These are phyloP conservation scores for Aphrocallistes beatrix DNA, from an alignment of 37 sponge, comb jelly and placozoan genomes.

Conservation along the genomic window DNA sequence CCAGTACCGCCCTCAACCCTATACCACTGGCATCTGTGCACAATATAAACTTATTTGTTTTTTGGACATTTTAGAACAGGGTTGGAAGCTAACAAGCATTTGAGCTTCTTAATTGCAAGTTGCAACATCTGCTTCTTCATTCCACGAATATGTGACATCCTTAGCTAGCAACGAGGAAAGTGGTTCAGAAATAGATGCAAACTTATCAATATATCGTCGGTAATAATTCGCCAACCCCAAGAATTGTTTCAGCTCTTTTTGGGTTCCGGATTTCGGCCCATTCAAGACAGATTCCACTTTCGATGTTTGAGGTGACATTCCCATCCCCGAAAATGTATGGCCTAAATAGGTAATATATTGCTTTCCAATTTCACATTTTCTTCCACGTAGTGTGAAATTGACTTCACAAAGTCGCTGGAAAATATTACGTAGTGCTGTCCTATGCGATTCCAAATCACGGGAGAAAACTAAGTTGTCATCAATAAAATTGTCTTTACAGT, in stretches of 20 bases:
- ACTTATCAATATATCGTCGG: not conserved
- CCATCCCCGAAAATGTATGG: not conserved
- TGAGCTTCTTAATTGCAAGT: not conserved
- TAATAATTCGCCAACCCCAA: not conserved
- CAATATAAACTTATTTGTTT: constrained; percentile 6
- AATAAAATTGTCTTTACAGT: not conserved
- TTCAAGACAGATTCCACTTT: not conserved
- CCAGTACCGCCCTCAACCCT: constrained; percentile 22
- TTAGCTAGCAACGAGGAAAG: not conserved
- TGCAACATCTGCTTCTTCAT: not conserved
- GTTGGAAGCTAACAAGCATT: not conserved
- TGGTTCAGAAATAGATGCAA: not conserved
- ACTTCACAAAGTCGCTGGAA: not conserved
- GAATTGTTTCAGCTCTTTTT: too few relatives aligned
- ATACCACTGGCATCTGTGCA: constrained; percentile 28
- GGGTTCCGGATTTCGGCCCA: not conserved
- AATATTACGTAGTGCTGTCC: not conserved
- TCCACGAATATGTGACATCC: not conserved
- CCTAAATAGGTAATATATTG: not conserved
- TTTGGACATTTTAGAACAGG: constrained; percentile 24
- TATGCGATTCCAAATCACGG: not conserved
- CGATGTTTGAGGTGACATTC: not conserved
- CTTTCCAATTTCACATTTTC: constrained; percentile 7
- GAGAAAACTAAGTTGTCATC: constrained; percentile 15
- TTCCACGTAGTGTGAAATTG: constrained; percentile 1